A percentile compares a stretch with the other conserved stretches of the same genome.
phyloP scores from a whole-genome alignment of 2,888 invertebrate genomes.

The Metalampra italica region DNA sequence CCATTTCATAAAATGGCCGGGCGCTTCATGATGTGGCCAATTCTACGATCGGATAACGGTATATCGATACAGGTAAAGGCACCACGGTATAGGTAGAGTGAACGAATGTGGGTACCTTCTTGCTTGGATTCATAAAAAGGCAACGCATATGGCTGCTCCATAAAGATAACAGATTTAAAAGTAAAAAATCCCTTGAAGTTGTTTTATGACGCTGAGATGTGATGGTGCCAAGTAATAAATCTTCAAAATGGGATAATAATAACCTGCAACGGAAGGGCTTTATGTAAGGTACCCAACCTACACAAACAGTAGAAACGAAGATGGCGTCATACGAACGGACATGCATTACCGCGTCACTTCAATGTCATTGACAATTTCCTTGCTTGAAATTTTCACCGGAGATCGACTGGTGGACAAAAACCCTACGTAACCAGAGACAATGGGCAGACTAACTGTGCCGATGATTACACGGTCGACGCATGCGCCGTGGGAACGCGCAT shows the following conservation, averaged over 20 bases:
- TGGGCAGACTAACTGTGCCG: slow-evolving; percentile 42
- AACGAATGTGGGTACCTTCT: slow-evolving; percentile 21
- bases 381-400: slow-evolving; percentile 49
- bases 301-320: neutral
- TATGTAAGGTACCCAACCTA: neutral
- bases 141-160: slow-evolving; percentile 12
- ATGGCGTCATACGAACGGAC: slow-evolving; percentile 5
- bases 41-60: too few species aligned
- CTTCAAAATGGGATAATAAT: neutral
- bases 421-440: slow-evolving; percentile 39
- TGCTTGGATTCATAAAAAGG: slow-evolving; percentile 20
- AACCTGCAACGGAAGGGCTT: neutral
- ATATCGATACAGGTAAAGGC: slow-evolving; percentile 17
- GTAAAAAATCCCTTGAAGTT: slow-evolving; percentile 5
- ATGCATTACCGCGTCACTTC: slow-evolving; percentile 4
- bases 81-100: too few species aligned
- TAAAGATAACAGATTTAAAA: slow-evolving; percentile 20
- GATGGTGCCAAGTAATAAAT: neutral
- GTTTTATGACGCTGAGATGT: neutral
- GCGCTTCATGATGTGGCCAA: too few species aligned
- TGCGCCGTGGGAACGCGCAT: slow-evolving; percentile 28
- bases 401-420: slow-evolving; percentile 53
- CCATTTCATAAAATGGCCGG: too few species aligned
- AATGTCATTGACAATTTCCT: slow-evolving; percentile 33
- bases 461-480: slow-evolving; percentile 26